phyloP scores from a whole-genome alignment of 2,797 vertebrate genomes.

The Graptemys geographica region DNA sequence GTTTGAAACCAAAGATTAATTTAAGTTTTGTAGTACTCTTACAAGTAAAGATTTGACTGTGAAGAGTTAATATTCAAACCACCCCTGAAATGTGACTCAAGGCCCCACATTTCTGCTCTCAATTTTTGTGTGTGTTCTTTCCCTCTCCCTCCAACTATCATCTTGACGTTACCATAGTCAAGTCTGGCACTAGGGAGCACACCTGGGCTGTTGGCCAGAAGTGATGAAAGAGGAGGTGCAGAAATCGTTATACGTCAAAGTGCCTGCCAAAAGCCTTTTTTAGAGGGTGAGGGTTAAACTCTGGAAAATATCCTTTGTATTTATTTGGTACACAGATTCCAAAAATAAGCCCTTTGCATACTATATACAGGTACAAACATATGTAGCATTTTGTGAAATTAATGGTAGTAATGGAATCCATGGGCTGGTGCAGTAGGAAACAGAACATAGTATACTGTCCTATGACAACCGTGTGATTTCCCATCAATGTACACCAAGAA shows the following conservation, averaged over 20 bases:
- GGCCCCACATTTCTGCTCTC: constrained; percentile 21
- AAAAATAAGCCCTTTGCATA: neutral
- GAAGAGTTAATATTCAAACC: constrained; percentile 47
- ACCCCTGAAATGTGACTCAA: neutral
- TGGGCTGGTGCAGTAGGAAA: neutral
- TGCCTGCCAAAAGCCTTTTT: constrained; percentile 35
- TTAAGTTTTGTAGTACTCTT: constrained; percentile 12
- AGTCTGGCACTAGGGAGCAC: constrained; percentile 38
- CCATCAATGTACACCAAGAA: neutral
- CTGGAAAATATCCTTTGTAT: constrained; percentile 15
- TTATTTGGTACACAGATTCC: neutral
- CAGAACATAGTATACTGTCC: neutral
- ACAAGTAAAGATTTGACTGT: constrained; percentile 48
- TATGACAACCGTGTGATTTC: neutral
- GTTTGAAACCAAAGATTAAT: neutral
- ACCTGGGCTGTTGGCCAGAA: constrained; percentile 25
- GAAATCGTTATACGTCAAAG: constrained; percentile 23
- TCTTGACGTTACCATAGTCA: constrained; percentile 53
- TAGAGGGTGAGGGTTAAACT: constrained; percentile 30
- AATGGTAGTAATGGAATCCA: neutral
- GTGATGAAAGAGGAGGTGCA: constrained; percentile 18
- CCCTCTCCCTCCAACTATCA: constrained; percentile 59
- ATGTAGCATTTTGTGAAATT: neutral
- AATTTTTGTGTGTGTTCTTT: constrained; percentile 46
- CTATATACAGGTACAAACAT: neutral